Evolutionary conservation across 2,113 vertebrate species (phyloP).

Genomic region (Sinocyclocheilus anophthalmus): DNA sequence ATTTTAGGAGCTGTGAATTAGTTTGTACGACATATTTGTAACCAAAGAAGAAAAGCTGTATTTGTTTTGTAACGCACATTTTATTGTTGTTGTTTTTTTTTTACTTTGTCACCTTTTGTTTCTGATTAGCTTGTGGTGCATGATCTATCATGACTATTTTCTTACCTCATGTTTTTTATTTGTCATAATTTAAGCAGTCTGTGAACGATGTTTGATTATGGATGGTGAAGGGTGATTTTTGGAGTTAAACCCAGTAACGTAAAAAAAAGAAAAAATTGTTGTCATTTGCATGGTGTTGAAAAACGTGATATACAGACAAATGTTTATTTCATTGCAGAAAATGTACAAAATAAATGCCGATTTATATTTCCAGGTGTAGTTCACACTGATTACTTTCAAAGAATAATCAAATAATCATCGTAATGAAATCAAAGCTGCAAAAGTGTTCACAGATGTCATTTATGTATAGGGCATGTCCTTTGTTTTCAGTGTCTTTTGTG

Average conservation of each 20-base stretch:
- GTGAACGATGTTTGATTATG: slow-evolving; percentile 80
- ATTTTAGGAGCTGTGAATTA: slow-evolving; percentile 94
- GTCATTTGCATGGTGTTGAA: slow-evolving; percentile 74
- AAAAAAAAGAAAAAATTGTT: slow-evolving; percentile 66
- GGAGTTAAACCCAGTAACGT: slow-evolving; percentile 63
- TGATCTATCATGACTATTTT: slow-evolving; percentile 91
- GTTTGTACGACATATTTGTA: slow-evolving; percentile 93
- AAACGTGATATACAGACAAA: slow-evolving; percentile 66
- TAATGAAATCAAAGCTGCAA: slow-evolving; percentile 25
- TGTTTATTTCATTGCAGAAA: slow-evolving; percentile 91
- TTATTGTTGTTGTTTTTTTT: slow-evolving; percentile 61
- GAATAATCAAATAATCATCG: no score
- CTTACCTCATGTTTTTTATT: slow-evolving; percentile 90
- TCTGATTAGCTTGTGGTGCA: slow-evolving; percentile 93
- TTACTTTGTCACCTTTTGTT: slow-evolving; percentile 73
- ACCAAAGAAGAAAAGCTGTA: slow-evolving; percentile 99
- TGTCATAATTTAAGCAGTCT: slow-evolving; percentile 88
- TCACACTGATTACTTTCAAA: slow-evolving; percentile 26
- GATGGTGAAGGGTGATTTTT: slow-evolving; percentile 59
- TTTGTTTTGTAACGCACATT: slow-evolving; percentile 85
- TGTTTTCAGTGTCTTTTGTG: slow-evolving; percentile 65
- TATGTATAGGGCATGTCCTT: slow-evolving; percentile 59
- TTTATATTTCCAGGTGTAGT: slow-evolving; percentile 1
- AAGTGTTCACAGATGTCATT: slow-evolving; percentile 43
- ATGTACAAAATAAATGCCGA: slow-evolving; percentile 78